Conservation (phyloP, 2,113 vertebrate genomes). For the Oncorhynchus nerka region DNA sequence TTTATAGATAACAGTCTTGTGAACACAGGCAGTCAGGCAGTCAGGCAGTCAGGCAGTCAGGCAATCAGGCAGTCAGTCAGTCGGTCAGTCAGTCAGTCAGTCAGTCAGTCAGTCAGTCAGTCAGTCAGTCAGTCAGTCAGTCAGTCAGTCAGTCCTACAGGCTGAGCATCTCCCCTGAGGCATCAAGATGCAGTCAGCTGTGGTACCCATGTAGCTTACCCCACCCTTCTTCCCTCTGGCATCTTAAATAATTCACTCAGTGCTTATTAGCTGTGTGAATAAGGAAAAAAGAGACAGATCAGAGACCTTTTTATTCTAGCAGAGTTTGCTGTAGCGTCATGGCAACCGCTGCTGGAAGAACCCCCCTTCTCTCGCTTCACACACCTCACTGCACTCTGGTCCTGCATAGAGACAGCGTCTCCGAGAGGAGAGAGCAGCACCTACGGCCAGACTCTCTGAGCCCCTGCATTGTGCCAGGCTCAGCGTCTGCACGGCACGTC, state of each 20-base stretch:
- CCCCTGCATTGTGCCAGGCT: constrained; percentile 17
- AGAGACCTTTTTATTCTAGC: constrained; percentile 2
- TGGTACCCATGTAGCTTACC: too few relatives aligned
- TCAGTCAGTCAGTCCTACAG: too few relatives aligned
- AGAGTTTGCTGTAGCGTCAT: constrained; percentile 12
- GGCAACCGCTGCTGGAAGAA: constrained; percentile 6
- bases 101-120: too few relatives aligned
- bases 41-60: too few relatives aligned
- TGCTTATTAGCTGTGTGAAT: constrained; percentile 23
- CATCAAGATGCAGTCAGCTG: too few relatives aligned
- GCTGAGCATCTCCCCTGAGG: too few relatives aligned
- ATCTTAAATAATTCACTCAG: constrained; percentile 53
- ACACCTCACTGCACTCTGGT: constrained; percentile 48
- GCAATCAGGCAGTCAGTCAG: too few relatives aligned
- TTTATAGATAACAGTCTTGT: too few relatives aligned
- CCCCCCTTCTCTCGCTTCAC: constrained; percentile 33
- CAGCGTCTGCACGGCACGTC: constrained; percentile 18
- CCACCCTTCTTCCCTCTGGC: background rate
- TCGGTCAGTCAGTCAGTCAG: too few relatives aligned
- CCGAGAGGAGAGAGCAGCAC: constrained; percentile 20
- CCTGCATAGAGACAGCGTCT: constrained; percentile 29
- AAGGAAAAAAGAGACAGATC: background rate
- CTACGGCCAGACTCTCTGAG: constrained; percentile 9
- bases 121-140: too few relatives aligned
- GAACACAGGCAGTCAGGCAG: too few relatives aligned